Percentiles rank a stretch among this genome's conserved stretches.
These are phyloP conservation scores for Zaprionus inermis DNA, from an alignment of 1,140 invertebrate species.

Conservation along the genomic window DNA sequence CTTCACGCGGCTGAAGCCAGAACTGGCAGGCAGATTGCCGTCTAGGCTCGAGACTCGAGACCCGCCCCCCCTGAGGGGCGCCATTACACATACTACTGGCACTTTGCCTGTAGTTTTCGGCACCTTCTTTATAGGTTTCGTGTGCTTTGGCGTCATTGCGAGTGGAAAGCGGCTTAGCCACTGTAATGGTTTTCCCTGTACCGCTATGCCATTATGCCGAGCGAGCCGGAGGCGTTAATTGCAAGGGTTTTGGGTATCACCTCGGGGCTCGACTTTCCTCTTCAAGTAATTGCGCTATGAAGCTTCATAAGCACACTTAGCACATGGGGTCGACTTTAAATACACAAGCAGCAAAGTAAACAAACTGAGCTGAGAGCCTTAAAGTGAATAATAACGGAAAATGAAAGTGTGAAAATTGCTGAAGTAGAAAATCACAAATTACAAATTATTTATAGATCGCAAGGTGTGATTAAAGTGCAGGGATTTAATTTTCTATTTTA, in stretches of 20 bases:
- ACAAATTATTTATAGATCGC: neutral
- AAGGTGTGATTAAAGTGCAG: neutral
- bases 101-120: conserved; percentile 64
- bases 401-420: conserved; percentile 5
- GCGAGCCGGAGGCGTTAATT: conserved; percentile 30
- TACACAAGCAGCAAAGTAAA: conserved; percentile 2
- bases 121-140: conserved; percentile 74
- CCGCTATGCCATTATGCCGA: conserved; percentile 24
- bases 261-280: neutral
- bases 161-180: conserved; percentile 50
- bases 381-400: conserved; percentile 15
- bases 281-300: conserved; percentile 33
- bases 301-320: conserved; percentile 42
- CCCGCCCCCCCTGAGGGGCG: neutral
- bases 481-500: neutral
- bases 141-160: conserved; percentile 52
- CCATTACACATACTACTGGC: conserved; percentile 10
- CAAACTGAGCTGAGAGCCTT: conserved; percentile 5
- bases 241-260: conserved; percentile 35
- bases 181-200: conserved; percentile 14
- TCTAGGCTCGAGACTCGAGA: conserved; percentile 28
- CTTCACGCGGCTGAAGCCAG: conserved; percentile 23
- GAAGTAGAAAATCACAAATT: conserved; percentile 4
- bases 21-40: conserved; percentile 42
- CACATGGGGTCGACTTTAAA: conserved; percentile 17